These are phyloP conservation scores for Vulpes ferrilata DNA, from an alignment of 2,113 vertebrate species.

Conservation along the genomic window DNA sequence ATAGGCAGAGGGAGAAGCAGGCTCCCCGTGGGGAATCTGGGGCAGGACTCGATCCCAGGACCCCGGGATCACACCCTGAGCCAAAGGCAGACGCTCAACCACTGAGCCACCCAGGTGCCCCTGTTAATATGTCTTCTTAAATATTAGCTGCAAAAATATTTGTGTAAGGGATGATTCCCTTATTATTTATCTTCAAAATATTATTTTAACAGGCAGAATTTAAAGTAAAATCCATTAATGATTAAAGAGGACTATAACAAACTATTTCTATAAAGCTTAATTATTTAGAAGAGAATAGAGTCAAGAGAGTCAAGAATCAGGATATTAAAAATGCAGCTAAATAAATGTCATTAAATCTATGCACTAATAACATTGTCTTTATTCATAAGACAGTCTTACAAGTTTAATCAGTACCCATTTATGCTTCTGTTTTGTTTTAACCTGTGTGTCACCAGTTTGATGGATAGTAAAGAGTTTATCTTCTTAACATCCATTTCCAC, in stretches of 20 bases:
- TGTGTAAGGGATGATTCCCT: neutral
- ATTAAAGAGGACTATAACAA: neutral
- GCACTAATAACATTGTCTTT: neutral
- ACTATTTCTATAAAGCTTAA: neutral
- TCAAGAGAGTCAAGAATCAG: neutral
- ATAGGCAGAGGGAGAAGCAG: too few relatives aligned
- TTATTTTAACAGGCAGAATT: neutral
- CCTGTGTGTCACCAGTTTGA: neutral
- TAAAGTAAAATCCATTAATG: conserved; percentile 50
- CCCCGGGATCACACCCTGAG: too few relatives aligned
- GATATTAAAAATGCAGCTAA: neutral
- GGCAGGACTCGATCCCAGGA: too few relatives aligned
- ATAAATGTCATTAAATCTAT: neutral
- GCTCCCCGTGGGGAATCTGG: too few relatives aligned
- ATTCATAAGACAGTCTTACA: neutral
- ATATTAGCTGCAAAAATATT: conserved; percentile 3
- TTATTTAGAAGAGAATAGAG: neutral
- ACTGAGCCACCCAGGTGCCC: too few relatives aligned
- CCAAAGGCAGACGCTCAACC: too few relatives aligned
- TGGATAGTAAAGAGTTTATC: neutral
- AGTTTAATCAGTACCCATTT: neutral
- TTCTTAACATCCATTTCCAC: neutral
- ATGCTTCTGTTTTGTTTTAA: neutral
- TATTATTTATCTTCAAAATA: conserved; percentile 1
- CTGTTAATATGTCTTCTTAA: neutral